Evolutionary conservation across 2,888 invertebrate genomes (phyloP).

Genomic region (Pristionchus fissidentatus): DNA sequence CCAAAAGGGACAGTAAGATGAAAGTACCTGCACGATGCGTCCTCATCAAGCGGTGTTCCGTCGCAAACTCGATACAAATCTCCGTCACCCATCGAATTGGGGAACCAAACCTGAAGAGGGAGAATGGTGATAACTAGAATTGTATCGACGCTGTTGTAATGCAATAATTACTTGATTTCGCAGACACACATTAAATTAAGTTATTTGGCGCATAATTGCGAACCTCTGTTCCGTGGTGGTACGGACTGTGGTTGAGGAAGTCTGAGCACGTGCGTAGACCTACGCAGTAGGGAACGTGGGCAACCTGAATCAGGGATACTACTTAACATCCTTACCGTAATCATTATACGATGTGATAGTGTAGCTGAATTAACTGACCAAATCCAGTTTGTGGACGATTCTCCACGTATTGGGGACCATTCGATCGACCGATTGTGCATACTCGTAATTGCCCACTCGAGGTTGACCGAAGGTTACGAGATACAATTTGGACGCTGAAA

Average conservation of each 20-base stretch:
- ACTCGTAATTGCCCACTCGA: slow-evolving; percentile 71
- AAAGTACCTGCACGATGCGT: slow-evolving; percentile 67
- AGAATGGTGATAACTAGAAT: no score
- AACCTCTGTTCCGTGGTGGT: slow-evolving; percentile 71
- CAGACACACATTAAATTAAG: no score
- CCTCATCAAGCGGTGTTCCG: slow-evolving; percentile 70
- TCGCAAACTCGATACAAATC: slow-evolving; percentile 63
- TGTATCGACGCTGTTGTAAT: not conserved
- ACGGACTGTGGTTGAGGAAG: slow-evolving; percentile 71
- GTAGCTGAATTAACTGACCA: slow-evolving; percentile 61
- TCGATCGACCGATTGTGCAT: slow-evolving; percentile 64
- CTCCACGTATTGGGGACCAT: slow-evolving; percentile 65
- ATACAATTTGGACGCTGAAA: slow-evolving; percentile 49
- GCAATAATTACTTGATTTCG: not conserved
- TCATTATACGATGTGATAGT: no score
- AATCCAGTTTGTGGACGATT: slow-evolving; percentile 65
- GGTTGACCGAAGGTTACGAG: slow-evolving; percentile 74
- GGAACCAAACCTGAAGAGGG: slow-evolving; percentile 67
- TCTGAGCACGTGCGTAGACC: slow-evolving; percentile 58
- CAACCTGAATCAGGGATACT: slow-evolving; percentile 53
- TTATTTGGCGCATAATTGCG: not conserved
- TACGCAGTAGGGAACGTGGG: slow-evolving; percentile 69
- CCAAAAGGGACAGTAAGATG: not conserved
- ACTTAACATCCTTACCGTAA: not conserved
- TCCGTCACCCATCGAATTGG: slow-evolving; percentile 62